These are phyloP conservation scores for Ethmia dodecea DNA, from an alignment of 2,888 invertebrate species.

Conservation along the genomic window DNA sequence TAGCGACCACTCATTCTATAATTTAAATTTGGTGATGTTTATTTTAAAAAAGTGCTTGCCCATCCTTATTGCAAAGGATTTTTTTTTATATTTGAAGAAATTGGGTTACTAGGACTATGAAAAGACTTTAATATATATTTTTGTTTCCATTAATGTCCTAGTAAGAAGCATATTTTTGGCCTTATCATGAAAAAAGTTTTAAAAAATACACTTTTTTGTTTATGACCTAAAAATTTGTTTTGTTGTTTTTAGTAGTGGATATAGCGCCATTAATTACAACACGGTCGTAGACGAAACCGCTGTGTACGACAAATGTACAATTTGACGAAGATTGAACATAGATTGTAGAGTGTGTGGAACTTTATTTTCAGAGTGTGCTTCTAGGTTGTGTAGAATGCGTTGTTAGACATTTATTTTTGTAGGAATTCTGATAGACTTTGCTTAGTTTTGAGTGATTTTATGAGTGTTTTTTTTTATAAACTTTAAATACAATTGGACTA, in stretches of 20 bases:
- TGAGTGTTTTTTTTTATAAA: neutral
- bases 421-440: conserved; percentile 28
- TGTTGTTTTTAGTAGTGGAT: neutral
- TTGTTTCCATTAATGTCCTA: too few relatives aligned
- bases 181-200: too few relatives aligned
- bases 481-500: too few relatives aligned
- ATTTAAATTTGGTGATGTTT: too few relatives aligned
- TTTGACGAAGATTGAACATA: conserved; percentile 16
- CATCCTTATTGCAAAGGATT: too few relatives aligned
- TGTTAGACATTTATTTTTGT: conserved; percentile 32
- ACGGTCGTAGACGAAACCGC: neutral
- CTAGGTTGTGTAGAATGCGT: conserved; percentile 32
- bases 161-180: too few relatives aligned
- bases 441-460: conserved; percentile 22
- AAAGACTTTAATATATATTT: too few relatives aligned
- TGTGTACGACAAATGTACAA: conserved; percentile 6
- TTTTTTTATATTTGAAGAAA: too few relatives aligned
- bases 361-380: conserved; percentile 28
- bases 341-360: conserved; percentile 33
- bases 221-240: neutral
- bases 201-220: too few relatives aligned
- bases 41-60: too few relatives aligned
- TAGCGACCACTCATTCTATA: too few relatives aligned
- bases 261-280: neutral
- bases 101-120: too few relatives aligned